Conservation (phyloP, 2,888 invertebrate genomes). For the Leucozona laternaria region DNA sequence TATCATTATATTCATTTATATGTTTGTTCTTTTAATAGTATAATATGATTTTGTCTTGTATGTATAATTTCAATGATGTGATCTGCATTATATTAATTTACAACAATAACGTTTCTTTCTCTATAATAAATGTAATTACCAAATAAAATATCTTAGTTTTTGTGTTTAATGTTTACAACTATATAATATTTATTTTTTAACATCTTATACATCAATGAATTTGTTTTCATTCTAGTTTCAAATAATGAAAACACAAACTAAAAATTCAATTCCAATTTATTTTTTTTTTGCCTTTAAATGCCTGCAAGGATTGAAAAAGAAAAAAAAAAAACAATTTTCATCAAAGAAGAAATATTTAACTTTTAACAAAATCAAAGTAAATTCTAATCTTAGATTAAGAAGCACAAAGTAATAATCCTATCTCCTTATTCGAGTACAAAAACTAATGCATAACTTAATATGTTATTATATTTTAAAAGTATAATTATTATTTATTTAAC, state of each 20-base stretch:
- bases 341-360: constrained; percentile 41
- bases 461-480: constrained; percentile 22
- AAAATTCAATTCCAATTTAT: constrained; percentile 48
- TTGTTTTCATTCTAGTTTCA: constrained; percentile 25
- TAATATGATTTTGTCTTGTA: constrained; percentile 28
- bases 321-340: not conserved
- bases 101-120: constrained; percentile 56
- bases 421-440: constrained; percentile 50
- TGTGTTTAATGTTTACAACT: constrained; percentile 38
- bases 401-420: constrained; percentile 45
- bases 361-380: constrained; percentile 56
- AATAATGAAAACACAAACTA: constrained; percentile 12
- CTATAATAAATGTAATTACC: constrained; percentile 38
- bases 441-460: constrained; percentile 23
- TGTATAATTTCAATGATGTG: constrained; percentile 59
- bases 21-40: constrained; percentile 20
- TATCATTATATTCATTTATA: constrained; percentile 55
- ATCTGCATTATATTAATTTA: constrained; percentile 63
- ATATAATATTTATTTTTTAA: constrained; percentile 35
- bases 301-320: constrained; percentile 23
- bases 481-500: constrained; percentile 48
- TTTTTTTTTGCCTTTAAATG: constrained; percentile 40
- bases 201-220: constrained; percentile 19
- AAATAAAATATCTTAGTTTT: constrained; percentile 54
- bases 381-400: constrained; percentile 55